Conservation (phyloP, 2,888 invertebrate genomes). For the Dicycla oo region DNA sequence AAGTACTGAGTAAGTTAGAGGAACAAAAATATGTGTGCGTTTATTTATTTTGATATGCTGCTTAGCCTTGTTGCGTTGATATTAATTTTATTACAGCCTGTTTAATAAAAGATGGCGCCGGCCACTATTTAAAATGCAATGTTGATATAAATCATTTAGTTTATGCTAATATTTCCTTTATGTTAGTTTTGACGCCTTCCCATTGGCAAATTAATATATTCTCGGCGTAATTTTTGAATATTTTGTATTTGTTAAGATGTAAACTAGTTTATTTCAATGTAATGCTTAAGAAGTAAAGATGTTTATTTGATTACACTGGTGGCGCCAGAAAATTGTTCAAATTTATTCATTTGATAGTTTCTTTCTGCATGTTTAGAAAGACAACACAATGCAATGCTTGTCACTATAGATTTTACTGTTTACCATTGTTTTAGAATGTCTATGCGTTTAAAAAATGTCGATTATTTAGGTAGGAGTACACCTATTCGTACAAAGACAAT, state of each 20-base stretch:
- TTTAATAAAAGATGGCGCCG: constrained; percentile 57
- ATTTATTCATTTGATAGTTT: constrained; percentile 29
- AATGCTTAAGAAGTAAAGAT: constrained; percentile 27
- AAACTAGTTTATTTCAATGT: constrained; percentile 46
- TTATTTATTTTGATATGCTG: constrained; percentile 28
- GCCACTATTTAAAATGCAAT: constrained; percentile 55
- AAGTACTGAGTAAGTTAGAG: not conserved
- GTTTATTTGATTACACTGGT: constrained; percentile 38
- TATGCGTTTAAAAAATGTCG: constrained; percentile 12
- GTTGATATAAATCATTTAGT: constrained; percentile 54
- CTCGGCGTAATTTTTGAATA: constrained; percentile 39
- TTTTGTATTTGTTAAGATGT: constrained; percentile 48
- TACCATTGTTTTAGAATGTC: constrained; percentile 33
- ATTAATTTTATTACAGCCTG: constrained; percentile 47
- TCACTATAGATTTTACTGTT: constrained; percentile 37
- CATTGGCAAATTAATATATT: constrained; percentile 53
- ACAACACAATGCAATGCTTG: constrained; percentile 43
- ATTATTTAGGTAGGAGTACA: constrained; percentile 4
- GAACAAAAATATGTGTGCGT: not conserved
- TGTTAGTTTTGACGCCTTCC: constrained; percentile 57
- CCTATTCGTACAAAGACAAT: not conserved
- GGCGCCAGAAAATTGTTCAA: constrained; percentile 42
- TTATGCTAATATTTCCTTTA: constrained; percentile 58
- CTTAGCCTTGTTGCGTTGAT: constrained; percentile 12
- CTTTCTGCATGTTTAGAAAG: constrained; percentile 12